Base-by-base conservation (phyloP, 2,113 vertebrate species). In the Corvus hawaiiensis region DNA sequence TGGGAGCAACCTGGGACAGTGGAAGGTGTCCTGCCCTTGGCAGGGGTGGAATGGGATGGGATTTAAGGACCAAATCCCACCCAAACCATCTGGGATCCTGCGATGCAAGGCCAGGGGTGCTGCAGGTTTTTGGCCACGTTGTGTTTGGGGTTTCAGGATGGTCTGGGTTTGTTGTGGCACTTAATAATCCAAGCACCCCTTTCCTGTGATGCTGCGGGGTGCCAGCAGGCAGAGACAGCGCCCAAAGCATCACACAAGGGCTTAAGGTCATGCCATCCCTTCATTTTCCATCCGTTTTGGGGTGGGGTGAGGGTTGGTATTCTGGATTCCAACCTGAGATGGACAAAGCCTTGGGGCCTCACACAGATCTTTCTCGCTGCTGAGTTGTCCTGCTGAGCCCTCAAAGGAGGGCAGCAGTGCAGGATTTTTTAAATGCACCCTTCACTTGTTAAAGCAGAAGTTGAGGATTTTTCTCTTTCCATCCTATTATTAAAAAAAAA, bases 1-100 rank as follows among this genome's bases (percentile, higher is more conserved):
- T 75, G 18, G 46, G 62, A 35, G 8, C 14, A 62, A 0, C 21
- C n/a, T 76, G 63, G 11, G 21, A 4, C 0, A 16, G 15, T 32
- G 21, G 46, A 2, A 41, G 17, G 20, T 67, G 69, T 59, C 68
- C 86, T 66, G 43, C 18, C 18, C 17, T 2, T 43, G 67, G 37
- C 14, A 74, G n/a, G 18, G 41, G 2, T 17, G 49, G 11, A 1
- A 12, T 5, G 3, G 11, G 27, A 9, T 66, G 37, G 2, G 10
- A 16, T 67, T 81, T 39, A 18, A 37, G 35, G 23, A 24, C 37
- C 27, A 10, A 10, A 58, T 72, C 32, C 51, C 2, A 9, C 28
- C 52, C 59, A 89, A 52, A 28, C 46, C 27, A 20, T 33, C 27
- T 59, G 61, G 28, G 10, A 14, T 44, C 59, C 33, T 14, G 0